Conservation (phyloP, 2,797 vertebrate species). For the Meriones psammophilus region DNA sequence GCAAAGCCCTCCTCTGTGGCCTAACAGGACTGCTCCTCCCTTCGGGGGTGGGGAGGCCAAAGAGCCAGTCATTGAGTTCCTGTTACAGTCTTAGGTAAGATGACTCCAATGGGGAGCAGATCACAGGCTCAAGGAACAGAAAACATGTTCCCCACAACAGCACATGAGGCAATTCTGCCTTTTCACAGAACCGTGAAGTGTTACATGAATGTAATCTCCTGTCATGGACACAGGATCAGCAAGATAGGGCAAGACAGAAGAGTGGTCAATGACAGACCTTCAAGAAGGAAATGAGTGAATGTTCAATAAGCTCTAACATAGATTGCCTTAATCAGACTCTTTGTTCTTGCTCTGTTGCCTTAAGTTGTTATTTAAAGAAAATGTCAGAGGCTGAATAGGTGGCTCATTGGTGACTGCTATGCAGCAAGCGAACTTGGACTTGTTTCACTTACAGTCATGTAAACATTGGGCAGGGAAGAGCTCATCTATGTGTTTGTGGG, state of each 20-base stretch:
- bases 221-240: not conserved
- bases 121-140: not conserved
- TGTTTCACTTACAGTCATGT: not conserved
- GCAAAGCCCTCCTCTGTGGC: too few species aligned
- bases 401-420: not conserved
- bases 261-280: not conserved
- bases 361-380: not conserved
- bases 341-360: not conserved
- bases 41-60: too few species aligned
- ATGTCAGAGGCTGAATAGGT: not conserved
- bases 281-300: not conserved
- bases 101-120: not conserved
- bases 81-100: not conserved
- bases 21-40: too few species aligned
- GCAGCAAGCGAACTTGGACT: not conserved
- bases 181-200: not conserved
- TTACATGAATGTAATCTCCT: not conserved
- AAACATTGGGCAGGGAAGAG: not conserved
- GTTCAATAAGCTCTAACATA: not conserved
- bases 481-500: not conserved
- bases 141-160: not conserved
- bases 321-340: not conserved
- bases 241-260: not conserved
- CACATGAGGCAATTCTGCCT: not conserved
- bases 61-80: too few species aligned